Evolutionary conservation across 2,797 vertebrate genomes (phyloP).

Genomic region (Oreortyx pictus): DNA sequence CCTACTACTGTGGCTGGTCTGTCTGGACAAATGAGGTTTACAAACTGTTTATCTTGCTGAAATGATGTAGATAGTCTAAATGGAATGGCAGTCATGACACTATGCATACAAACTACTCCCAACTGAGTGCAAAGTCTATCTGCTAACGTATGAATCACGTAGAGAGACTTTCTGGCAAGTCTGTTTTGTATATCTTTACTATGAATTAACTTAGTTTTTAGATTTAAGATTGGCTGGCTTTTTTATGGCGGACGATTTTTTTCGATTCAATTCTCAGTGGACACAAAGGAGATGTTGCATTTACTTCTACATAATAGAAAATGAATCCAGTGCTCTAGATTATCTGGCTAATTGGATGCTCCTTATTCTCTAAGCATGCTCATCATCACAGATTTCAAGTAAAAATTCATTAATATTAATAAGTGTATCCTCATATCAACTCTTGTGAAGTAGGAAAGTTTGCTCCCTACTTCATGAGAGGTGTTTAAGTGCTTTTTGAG

Average conservation of each 20-base stretch:
- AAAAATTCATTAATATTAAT: not conserved
- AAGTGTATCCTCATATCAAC: not conserved
- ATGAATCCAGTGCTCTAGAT: not conserved
- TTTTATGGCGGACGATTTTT: not conserved
- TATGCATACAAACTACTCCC: not conserved
- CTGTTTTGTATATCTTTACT: not conserved
- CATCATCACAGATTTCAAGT: not conserved
- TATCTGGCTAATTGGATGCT: not conserved
- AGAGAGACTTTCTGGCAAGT: not conserved
- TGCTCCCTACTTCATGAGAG: not conserved
- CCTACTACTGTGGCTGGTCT: not conserved
- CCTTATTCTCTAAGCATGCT: not conserved
- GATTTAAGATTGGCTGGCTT: not conserved
- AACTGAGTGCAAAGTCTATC: not conserved
- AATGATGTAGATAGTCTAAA: not conserved
- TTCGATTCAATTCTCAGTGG: not conserved
- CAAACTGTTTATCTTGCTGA: not conserved
- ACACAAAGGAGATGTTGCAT: not conserved
- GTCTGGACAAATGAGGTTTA: not conserved
- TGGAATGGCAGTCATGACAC: fast-evolving
- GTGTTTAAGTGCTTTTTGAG: not conserved
- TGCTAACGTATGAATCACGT: not conserved
- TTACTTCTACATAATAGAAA: not conserved
- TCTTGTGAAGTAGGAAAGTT: not conserved
- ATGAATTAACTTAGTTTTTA: fast-evolving